Evolutionary conservation across 2,797 vertebrate species (phyloP), one percentile per base, ranked within the genome.

Genomic region (Helarctos malayanus): DNA sequence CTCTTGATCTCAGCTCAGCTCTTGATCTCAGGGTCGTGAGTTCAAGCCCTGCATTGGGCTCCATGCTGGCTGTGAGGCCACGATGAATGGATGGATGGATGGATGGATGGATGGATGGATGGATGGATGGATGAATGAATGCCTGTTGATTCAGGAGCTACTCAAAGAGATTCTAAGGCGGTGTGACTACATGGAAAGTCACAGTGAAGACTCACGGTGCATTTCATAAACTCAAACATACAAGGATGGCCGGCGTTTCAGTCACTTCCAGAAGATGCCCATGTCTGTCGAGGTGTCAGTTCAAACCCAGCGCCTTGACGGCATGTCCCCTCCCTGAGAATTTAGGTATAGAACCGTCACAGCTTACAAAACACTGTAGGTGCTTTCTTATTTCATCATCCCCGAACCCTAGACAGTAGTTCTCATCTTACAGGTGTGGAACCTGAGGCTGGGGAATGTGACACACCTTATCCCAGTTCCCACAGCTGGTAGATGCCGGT

Each of bases 281-380:
- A 0, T 3, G 5, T 38, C 45, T 63, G 8, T 11, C 1, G 5
- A 65, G 35, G 23, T 47, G 3, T 56, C n/a, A 18, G 25, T 32
- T 47, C 16, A 18, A 41, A 52, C 10, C 19, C n/a, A 25, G 23
- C 19, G 2, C 6, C 32, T 56, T 52, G 18, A 29, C 12, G 4
- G 13, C 16, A n/a, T 2, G 2, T 15, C 27, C 18, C 7, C 49
- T 15, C 3, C 6, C 13, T 52, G 21, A 68, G 21, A 71, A 0
- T 47, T 45, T 12, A 35, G 21, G 27, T 8, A 1, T 13, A n/a
- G 5, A 5, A 23, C 13, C 15, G 5, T 18, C 61, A 85, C 21
- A 45, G 14, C 14, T 41, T 59, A 6, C 16, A 8, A 21, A 57
- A 5, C 2, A 0, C 5, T 1, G 13, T 25, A 0, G 3, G 0